Evolutionary conservation across 2,797 vertebrate genomes (phyloP), one percentile per base, ranked within the genome.

Genomic region (Acanthurus lineatus): DNA sequence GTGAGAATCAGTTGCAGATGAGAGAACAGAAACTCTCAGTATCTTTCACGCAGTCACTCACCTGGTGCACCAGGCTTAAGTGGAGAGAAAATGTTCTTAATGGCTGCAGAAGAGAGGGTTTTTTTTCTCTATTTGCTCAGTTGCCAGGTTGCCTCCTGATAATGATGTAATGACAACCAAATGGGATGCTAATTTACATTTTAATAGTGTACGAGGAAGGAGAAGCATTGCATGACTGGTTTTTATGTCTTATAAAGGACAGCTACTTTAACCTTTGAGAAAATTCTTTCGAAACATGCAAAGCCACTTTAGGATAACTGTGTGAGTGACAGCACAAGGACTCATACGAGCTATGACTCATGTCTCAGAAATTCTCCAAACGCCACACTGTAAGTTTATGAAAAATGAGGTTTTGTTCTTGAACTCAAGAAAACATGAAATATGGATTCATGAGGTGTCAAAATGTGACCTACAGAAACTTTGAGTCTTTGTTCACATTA

Each of bases 1-100:
- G 71, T 82, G 82, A 76, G 67, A 90, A 93, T 86, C 28, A 84
- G 78, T 11, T 91, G 75, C 93, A 93, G 90, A 93, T 91, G 90
- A 89, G 63, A 62, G 20, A 44, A 73, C 28, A 32, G 28, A 32
- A 32, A 32, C 28, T 32, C 28, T 32, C 28, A 14, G 35, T 25
- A 32, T 76, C 62, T 69, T 54, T 72, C 9, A 6, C 66, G 74
- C 65, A 12, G 65, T 47, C 64, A 32, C 28, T 32, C 28, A 32
- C 28, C 28, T 32, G 28, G 5, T 32, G 88, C 83, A 92, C 88
- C 88, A 87, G 77, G 77, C 47, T 62, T 40, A 58, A 61, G 61
- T 0, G 40, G 73, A 73, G 28, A 44, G 7, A 71, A 64, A 49
- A 64, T 4, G 16, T 20, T 59, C 28, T 42, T 59, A 64, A 67